Base-by-base conservation (phyloP, 2,113 vertebrate genomes). In the Lophius piscatorius region DNA sequence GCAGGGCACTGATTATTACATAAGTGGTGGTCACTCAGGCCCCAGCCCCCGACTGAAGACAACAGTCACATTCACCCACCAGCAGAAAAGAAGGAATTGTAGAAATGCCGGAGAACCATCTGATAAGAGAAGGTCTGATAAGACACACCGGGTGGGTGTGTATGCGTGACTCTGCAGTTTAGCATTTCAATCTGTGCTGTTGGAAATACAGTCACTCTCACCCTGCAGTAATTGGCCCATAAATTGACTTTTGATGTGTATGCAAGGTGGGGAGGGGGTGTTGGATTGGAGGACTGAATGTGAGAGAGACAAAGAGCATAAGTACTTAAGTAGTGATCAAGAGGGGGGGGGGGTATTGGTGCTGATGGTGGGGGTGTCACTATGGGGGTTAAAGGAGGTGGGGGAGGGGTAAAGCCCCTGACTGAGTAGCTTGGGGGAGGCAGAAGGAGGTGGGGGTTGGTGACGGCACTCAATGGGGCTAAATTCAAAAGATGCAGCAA, bases 401-500 rank as follows among this genome's bases (percentile, higher is more conserved):
- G 74, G 82, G 86, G 83, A 54, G 71, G 86, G 80, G 83, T 66
- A 74, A 82, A 76, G 57, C 55, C 51, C 57, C 63, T 56, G 52
- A 63, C 48, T 48, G 74, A 64, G 78, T 67, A 71, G 84, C 72
- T 77, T 59, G 33, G 60, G 63, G 24, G 46, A 39, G 18, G 47
- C 3, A 28, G 28, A 40, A n/a, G 46, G 56, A 4, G 48, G 40
- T 18, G 56, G 76, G 79, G 75, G 69, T 26, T 51, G 34, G 51
- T 48, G 71, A 68, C 8, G 28, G 64, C 50, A 54, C 50, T 86
- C 76, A 89, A 81, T 81, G 69, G 77, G 64, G 46, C 41, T 26
- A 63, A 61, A 90, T 88, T 88, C 85, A 90, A 88, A 88, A 88
- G 85, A 87, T 80, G 88, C 82, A 84, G 81, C 74, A 86, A 85